Conservation (phyloP, 2,888 invertebrate species). For the Nysson spinosus region DNA sequence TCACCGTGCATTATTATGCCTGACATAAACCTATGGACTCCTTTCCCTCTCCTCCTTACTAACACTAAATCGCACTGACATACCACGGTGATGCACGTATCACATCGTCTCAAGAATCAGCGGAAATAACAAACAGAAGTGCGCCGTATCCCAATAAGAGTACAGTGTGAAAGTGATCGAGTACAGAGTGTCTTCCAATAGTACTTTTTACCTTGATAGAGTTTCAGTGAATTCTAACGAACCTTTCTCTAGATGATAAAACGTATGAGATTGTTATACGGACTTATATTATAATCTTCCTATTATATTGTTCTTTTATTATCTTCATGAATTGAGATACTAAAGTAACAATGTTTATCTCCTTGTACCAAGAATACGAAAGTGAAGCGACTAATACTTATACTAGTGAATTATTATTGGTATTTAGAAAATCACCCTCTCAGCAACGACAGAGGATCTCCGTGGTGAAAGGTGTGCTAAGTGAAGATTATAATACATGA, state of each 20-base stretch:
- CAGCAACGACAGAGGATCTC: slow-evolving; percentile 48
- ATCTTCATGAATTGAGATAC: background rate
- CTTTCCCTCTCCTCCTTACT: slow-evolving; percentile 37
- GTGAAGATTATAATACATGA: background rate
- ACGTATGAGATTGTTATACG: too few species aligned
- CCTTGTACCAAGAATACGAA: slow-evolving; percentile 71
- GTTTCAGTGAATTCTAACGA: background rate
- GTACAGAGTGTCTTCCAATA: slow-evolving; percentile 3
- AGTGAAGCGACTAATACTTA: slow-evolving; percentile 62
- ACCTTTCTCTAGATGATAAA: too few species aligned
- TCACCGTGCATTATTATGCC: slow-evolving; percentile 75
- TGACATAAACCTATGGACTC: slow-evolving; percentile 67
- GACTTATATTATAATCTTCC: background rate
- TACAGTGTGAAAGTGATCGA: slow-evolving; percentile 58
- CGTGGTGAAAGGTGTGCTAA: slow-evolving; percentile 58
- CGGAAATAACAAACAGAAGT: slow-evolving; percentile 64
- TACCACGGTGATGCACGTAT: slow-evolving; percentile 38
- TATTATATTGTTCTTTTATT: background rate
- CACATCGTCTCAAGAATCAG: slow-evolving; percentile 66
- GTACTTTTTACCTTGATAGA: background rate
- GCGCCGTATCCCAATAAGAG: slow-evolving; percentile 26
- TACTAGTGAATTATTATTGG: slow-evolving; percentile 67
- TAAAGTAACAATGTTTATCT: slow-evolving; percentile 65
- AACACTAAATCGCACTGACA: slow-evolving; percentile 42
- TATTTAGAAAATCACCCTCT: slow-evolving; percentile 63